Base-by-base conservation (phyloP, 2,797 vertebrate genomes). In the Philypnodon macrostomus region DNA sequence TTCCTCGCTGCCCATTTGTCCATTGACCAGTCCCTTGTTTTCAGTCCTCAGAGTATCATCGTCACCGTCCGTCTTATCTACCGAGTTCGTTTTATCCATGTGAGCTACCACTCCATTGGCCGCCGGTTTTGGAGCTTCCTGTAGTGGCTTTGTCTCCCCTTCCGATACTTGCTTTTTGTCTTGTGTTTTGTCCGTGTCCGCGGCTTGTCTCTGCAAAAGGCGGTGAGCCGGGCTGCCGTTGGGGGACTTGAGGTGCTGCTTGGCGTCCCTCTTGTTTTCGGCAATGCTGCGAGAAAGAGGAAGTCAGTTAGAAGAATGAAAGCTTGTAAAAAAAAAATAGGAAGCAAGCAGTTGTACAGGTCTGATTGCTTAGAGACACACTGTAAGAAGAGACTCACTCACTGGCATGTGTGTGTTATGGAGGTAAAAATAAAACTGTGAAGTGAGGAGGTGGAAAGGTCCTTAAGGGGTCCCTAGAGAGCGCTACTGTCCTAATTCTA, bases 341-440 rank as follows among this genome's bases (percentile, higher is more conserved):
- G n/a, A 23, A 34, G 33, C 31, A 58, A 29, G 62, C 17, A n/a
- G 26, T 5, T 47, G 32, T 19, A 38, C 4, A 5, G 18, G 2
- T 42, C 52, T 50, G 30, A 39, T 48, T 54, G 4, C 7, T 24
- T 45, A 19, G 1, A 18, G 32, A 32, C 1, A 3, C 0, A 27
- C 15, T 27, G 52, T 13, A 38, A 58, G 58, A 61, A 21, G 42
- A 63, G 47, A n/a, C n/a, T n/a, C n/a, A n/a, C 42, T 49, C 34
- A 53, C 50, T 37, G 18, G 37, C 66, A 65, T 2, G 13, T 27
- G 50, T 54, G 70, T 38, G 67, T 33, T 34, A 70, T 23, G 21
- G 73, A 58, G 78, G 81, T 86, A 88, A 86, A 89, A 88, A 89
- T 88, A 88, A 84, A 86, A 51, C 44, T 19, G 75, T 59, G 57